Percentiles rank a stretch among this genome's conserved stretches.
phyloP scores from a whole-genome alignment of 2,113 vertebrate species.

The Brachyhypopomus occidentalis region DNA sequence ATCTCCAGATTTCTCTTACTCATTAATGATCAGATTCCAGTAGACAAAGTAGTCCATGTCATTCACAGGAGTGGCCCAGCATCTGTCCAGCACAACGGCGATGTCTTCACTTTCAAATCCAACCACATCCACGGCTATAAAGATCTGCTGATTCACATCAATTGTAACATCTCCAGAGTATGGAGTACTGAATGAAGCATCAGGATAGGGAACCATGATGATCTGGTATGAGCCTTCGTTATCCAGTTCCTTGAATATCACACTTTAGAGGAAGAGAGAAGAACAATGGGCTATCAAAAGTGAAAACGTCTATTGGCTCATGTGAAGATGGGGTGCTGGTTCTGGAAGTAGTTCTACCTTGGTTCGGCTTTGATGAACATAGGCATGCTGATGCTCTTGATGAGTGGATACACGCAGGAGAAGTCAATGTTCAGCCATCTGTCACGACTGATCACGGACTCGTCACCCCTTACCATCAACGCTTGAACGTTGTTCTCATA shows the following conservation, averaged over 20 bases:
- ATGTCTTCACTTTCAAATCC: constrained; percentile 42
- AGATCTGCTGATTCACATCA: constrained; percentile 47
- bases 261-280: constrained; percentile 31
- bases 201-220: constrained; percentile 48
- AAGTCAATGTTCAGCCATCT: constrained; percentile 27
- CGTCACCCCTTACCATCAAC: background rate
- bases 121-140: constrained; percentile 36
- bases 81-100: constrained; percentile 52
- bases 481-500: background rate
- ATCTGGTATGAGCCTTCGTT: constrained; percentile 42
- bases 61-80: constrained; percentile 57
- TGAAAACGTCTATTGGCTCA: too few relatives aligned
- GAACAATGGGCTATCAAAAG: background rate
- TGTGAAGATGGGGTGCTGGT: background rate
- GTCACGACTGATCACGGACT: constrained; percentile 40
- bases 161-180: constrained; percentile 24
- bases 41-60: constrained; percentile 2
- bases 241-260: constrained; percentile 36
- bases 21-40: constrained; percentile 57
- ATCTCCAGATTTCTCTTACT: constrained; percentile 46
- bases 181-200: constrained; percentile 28
- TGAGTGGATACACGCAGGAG: constrained; percentile 42
- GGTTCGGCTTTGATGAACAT: constrained; percentile 28
- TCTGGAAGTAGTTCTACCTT: constrained; percentile 18
- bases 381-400: constrained; percentile 31